A percentile compares a stretch with the other conserved stretches of the same genome.
phyloP scores from a whole-genome alignment of 2,797 vertebrate species.

The Cuculus canorus region DNA sequence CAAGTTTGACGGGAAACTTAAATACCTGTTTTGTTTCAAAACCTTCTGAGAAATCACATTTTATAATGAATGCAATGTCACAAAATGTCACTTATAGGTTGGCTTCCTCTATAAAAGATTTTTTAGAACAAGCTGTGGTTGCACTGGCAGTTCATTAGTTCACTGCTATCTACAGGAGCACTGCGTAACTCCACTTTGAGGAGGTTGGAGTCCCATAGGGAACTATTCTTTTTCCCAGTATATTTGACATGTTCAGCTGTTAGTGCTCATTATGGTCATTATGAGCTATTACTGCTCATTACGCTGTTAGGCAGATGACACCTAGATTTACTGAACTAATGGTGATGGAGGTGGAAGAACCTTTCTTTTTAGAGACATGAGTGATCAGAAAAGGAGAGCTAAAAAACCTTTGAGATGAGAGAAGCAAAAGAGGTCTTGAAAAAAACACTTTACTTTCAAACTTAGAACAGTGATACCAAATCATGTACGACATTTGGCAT shows the following conservation, averaged over 20 bases:
- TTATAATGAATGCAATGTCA: neutral
- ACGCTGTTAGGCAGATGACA: conserved; percentile 67
- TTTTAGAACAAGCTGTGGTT: neutral
- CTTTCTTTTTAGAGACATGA: neutral
- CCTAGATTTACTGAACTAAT: conserved; percentile 58
- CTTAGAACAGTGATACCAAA: neutral
- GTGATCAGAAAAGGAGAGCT: neutral
- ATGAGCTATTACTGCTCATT: conserved; percentile 69
- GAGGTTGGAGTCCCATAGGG: conserved; percentile 43
- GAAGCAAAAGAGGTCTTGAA: neutral
- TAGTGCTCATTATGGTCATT: conserved; percentile 68
- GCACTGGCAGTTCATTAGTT: conserved; percentile 7
- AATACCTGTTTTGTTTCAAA: conserved; percentile 4
- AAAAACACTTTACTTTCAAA: neutral
- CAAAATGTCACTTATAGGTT: neutral
- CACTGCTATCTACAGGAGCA: neutral
- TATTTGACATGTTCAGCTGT: conserved; percentile 72
- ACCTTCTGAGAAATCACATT: conserved; percentile 1
- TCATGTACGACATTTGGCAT: neutral
- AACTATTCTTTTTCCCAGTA: conserved; percentile 34
- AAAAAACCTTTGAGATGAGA: neutral
- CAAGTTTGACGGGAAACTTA: neutral
- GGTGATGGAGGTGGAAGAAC: conserved; percentile 13
- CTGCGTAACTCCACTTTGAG: conserved; percentile 18
- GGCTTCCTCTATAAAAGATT: neutral